phyloP scores from a whole-genome alignment of 1,140 invertebrate species.

The Hyles euphorbiae region DNA sequence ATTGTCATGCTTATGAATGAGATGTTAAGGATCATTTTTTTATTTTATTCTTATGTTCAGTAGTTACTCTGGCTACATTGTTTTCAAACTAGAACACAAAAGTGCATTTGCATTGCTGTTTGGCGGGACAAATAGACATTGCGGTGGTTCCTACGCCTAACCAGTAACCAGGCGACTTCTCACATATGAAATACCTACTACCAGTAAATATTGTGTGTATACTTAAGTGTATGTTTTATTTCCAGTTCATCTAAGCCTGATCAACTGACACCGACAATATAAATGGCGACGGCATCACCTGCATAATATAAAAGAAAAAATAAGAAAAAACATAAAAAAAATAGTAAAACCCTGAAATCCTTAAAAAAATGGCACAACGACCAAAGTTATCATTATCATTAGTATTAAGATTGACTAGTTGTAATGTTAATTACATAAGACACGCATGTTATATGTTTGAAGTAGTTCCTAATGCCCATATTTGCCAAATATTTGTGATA shows the following conservation, averaged over 20 bases:
- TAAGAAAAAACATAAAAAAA: conserved; percentile 56
- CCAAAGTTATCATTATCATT: conserved; percentile 58
- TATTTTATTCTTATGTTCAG: no score
- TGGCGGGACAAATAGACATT: no score
- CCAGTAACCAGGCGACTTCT: no score
- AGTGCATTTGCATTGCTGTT: no score
- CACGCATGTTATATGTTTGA: conserved; percentile 5
- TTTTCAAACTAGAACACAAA: no score
- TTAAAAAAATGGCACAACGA: conserved; percentile 74
- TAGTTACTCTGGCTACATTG: no score
- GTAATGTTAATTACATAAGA: neutral
- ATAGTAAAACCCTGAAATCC: conserved; percentile 54
- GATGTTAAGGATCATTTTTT: no score
- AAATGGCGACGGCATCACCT: conserved; percentile 37
- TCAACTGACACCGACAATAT: conserved; percentile 68
- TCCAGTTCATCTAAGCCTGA: conserved; percentile 21
- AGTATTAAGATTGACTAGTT: neutral
- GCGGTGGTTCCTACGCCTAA: no score
- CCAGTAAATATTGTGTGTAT: neutral
- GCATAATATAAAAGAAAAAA: conserved; percentile 24
- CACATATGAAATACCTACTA: no score
- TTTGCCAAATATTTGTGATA: conserved; percentile 14
- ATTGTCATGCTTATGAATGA: no score
- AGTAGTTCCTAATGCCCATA: conserved; percentile 7
- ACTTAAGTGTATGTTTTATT: conserved; percentile 4